Base-by-base conservation (phyloP, 64 coral and sea anemone species). In the Montipora capricornis region DNA sequence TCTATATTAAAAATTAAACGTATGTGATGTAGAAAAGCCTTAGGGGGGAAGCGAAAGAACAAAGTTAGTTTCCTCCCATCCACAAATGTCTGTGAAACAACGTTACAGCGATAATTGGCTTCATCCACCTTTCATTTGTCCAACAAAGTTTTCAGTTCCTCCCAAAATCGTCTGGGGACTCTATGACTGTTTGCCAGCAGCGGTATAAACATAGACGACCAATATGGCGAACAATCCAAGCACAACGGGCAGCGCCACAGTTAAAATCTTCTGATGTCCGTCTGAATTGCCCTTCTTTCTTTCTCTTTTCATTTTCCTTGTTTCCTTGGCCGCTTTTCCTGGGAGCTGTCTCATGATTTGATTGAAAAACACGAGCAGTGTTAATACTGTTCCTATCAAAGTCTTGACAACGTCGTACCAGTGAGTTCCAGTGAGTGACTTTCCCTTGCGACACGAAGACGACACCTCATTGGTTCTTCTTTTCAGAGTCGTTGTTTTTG, bases 261-360 rank as follows among this genome's bases (percentile, higher is more conserved):
- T 92, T 80, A 98, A 80, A 12, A 90, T 93, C 29, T 45, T 95
- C 61, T 74, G 88, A n/a, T 98, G 93, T 78, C 96, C 96, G 7
- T 95, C 89, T 1, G 81, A 8, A 12, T 98, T 98, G 50, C 88
- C 78, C 60, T 78, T 66, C 57, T 95, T 98, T 47, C 96, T 77
- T 2, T 98, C 96, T 85, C 96, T 89, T 13, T 98, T 98, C 93
- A 95, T 95, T 77, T 79, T 92, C 68, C 90, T 94, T 7, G 26
- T 84, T 70, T 97, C 95, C 47, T 97, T 97, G 8, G 92, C 57
- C 16, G 95, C 45, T 97, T 97, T 97, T 89, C 95, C 95, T 20
- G 92, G 70, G 46, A 97, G 83, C 49, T 97, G 95, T 24, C 95
- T 94, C 95, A 97, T 97, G 29, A 79, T 96, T 73, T 3, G 58